phyloP scores from a whole-genome alignment of 1,140 invertebrate genomes.

The Gonioctena quinquepunctata region DNA sequence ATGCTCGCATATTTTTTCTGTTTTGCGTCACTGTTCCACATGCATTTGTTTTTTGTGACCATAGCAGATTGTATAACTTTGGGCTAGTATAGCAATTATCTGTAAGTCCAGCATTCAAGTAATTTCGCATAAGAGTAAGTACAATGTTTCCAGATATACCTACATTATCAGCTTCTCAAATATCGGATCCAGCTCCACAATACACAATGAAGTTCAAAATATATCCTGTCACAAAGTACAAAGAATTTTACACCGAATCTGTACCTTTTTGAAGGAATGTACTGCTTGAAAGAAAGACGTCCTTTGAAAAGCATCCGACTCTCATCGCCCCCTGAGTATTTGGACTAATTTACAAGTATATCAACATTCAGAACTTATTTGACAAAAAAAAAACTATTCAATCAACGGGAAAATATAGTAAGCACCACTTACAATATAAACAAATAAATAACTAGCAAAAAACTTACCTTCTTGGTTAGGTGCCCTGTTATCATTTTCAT shows the following conservation, averaged over 20 bases:
- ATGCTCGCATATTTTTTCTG: constrained; percentile 41
- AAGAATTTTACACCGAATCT: constrained; percentile 24
- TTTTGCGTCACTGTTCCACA: constrained; percentile 46
- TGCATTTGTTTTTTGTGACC: constrained; percentile 37
- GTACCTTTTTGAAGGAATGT: constrained; percentile 47
- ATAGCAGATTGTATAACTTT: constrained; percentile 2
- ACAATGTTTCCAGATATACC: constrained; percentile 47
- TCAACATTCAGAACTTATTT: too few relatives aligned
- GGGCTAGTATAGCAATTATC: constrained; percentile 55
- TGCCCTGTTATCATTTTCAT: too few relatives aligned
- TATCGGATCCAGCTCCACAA: not conserved
- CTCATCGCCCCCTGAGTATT: too few relatives aligned
- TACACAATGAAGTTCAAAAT: constrained; percentile 25
- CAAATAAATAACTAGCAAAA: too few relatives aligned
- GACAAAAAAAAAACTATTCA: too few relatives aligned
- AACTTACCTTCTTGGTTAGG: too few relatives aligned
- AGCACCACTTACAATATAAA: too few relatives aligned
- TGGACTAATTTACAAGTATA: too few relatives aligned
- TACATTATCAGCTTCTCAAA: not conserved
- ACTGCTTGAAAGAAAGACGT: constrained; percentile 51
- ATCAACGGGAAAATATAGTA: too few relatives aligned
- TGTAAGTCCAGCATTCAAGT: constrained; percentile 47
- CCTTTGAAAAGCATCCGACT: constrained; percentile 49
- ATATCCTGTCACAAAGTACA: constrained; percentile 19
- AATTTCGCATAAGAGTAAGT: constrained; percentile 38